Percentiles rank a stretch among this genome's conserved stretches.
Conservation (phyloP, 2,888 invertebrate species). For the Epiblema foenella region DNA sequence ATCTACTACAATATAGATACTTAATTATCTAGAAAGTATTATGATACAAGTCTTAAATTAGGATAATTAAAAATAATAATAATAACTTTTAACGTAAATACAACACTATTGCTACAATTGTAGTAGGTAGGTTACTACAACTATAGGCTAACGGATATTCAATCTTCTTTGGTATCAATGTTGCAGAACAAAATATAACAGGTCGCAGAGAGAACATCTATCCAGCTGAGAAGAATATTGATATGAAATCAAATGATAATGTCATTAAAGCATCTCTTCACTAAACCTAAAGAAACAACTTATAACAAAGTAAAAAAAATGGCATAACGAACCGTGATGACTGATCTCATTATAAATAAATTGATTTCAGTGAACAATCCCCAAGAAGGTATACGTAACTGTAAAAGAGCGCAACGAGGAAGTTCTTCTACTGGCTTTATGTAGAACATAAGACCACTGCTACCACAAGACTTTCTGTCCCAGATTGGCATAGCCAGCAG, state of each 20-base stretch:
- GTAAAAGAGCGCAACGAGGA: conserved; percentile 27
- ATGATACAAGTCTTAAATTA: conserved; percentile 80
- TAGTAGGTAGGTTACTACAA: conserved; percentile 62
- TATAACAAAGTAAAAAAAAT: conserved; percentile 70
- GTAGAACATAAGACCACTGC: background rate
- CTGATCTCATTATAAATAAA: conserved; percentile 31
- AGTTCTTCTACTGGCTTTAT: background rate
- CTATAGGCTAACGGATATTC: conserved; percentile 79
- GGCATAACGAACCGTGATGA: conserved; percentile 63
- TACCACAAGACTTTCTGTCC: background rate
- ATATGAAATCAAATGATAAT: conserved; percentile 72
- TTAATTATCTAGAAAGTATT: conserved; percentile 64
- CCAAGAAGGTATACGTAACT: conserved; percentile 13
- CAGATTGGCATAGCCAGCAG: background rate
- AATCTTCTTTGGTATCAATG: conserved; percentile 84
- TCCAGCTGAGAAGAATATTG: conserved; percentile 73
- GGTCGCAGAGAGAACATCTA: conserved; percentile 65
- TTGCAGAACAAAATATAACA: conserved; percentile 71
- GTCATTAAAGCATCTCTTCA: conserved; percentile 76
- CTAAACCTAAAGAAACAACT: conserved; percentile 75
- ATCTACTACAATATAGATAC: conserved; percentile 57
- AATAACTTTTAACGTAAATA: conserved; percentile 74
- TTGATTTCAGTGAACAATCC: conserved; percentile 16
- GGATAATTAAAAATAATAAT: conserved; percentile 64
- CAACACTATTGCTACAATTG: conserved; percentile 67